These are phyloP conservation scores for Diacarnus erythraeanus DNA, from an alignment of 37 sponge, comb jelly and placozoan species.

Conservation along the genomic window DNA sequence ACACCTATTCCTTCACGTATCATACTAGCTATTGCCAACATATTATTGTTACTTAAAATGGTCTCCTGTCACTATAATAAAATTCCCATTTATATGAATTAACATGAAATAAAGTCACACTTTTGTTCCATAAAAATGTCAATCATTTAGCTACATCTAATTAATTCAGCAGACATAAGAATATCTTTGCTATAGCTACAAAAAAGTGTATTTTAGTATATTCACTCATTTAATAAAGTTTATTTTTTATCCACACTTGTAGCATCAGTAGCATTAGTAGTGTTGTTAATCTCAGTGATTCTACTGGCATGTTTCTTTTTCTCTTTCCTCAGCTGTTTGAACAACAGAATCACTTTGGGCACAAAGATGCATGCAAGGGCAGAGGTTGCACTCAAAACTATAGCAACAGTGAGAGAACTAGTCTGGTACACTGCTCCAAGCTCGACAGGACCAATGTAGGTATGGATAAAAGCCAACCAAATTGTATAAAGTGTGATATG, in stretches of 20 bases:
- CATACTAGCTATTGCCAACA: too few species aligned
- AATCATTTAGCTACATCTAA: too few species aligned
- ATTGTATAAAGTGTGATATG: conserved; percentile 33
- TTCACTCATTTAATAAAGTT: too few species aligned
- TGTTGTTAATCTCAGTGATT: background rate
- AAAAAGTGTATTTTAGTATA: too few species aligned
- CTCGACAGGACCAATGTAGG: conserved; percentile 27
- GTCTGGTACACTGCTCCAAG: conserved; percentile 25
- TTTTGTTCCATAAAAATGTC: too few species aligned
- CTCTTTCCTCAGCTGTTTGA: background rate
- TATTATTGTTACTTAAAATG: too few species aligned
- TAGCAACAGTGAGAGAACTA: conserved; percentile 41
- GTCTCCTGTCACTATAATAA: too few species aligned
- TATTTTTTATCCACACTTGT: background rate
- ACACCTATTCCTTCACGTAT: too few species aligned
- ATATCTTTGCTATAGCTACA: too few species aligned
- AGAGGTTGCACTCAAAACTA: conserved; percentile 48
- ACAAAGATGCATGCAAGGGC: conserved; percentile 41
- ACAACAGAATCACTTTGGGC: conserved; percentile 38
- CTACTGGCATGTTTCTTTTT: background rate
- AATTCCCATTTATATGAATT: too few species aligned
- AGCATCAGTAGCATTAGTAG: background rate
- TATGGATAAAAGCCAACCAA: conserved; percentile 64
- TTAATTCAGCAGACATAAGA: too few species aligned
- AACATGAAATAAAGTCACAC: too few species aligned